Evolutionary conservation across 2,113 vertebrate genomes (phyloP).

Genomic region (Poecilia latipinna): DNA sequence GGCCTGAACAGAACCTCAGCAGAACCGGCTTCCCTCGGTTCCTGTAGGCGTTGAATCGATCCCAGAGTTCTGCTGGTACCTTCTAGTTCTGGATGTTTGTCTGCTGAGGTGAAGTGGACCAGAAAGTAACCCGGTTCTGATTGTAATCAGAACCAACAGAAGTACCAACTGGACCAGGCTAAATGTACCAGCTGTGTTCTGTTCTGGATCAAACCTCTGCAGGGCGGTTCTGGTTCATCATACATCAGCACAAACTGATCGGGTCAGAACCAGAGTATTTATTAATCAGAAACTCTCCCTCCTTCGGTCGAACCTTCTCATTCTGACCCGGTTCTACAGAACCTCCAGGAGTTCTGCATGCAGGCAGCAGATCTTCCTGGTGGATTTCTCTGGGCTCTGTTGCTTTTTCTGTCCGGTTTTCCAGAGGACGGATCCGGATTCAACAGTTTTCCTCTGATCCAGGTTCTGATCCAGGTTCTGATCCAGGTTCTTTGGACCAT

Average conservation of each 20-base stretch:
- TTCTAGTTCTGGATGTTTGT: not conserved
- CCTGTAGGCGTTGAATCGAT: too few relatives aligned
- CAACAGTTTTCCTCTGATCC: too few relatives aligned
- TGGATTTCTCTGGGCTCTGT: too few relatives aligned
- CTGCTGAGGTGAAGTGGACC: not conserved
- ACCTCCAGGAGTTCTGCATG: not conserved
- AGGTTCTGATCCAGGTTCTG: too few relatives aligned
- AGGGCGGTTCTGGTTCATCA: not conserved
- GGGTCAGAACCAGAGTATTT: not conserved
- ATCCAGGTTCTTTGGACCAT: too few relatives aligned
- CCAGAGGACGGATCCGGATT: not conserved
- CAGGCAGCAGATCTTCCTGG: too few relatives aligned
- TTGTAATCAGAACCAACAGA: not conserved
- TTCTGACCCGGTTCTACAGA: not conserved
- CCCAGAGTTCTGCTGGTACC: not conserved
- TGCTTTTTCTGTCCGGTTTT: not conserved
- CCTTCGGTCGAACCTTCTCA: slow-evolving; percentile 11
- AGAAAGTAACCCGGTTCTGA: not conserved
- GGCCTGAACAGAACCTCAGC: too few relatives aligned
- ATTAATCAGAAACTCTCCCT: not conserved
- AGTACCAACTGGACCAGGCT: not conserved
- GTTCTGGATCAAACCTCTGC: too few relatives aligned
- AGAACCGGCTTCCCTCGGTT: too few relatives aligned
- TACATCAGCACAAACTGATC: not conserved
- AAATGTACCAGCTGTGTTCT: too few relatives aligned